Evolutionary conservation across 2,888 invertebrate species (phyloP).

Genomic region (Sepiola atlantica): DNA sequence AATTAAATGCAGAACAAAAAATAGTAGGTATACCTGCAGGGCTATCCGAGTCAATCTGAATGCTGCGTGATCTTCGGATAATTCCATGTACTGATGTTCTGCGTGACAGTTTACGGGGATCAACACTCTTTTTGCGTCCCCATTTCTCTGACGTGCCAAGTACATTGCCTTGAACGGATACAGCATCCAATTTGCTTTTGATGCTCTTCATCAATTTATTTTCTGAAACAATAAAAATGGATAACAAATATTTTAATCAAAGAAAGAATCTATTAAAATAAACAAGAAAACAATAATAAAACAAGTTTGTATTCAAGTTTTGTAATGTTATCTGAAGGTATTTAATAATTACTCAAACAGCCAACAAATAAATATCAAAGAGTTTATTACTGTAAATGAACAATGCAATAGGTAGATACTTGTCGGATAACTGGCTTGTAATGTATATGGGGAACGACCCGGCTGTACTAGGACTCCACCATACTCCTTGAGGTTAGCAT

Average conservation of each 20-base stretch:
- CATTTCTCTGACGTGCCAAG: neutral
- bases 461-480: too few relatives aligned
- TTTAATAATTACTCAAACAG: too few relatives aligned
- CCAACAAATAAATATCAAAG: too few relatives aligned
- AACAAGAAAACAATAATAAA: neutral
- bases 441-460: too few relatives aligned
- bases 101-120: neutral
- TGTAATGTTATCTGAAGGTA: too few relatives aligned
- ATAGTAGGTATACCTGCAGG: conserved; percentile 68
- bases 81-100: conserved; percentile 85
- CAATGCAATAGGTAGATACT: too few relatives aligned
- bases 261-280: neutral
- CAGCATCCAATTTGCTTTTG: conserved; percentile 38
- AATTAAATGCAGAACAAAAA: neutral
- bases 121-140: conserved; percentile 40
- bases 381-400: too few relatives aligned
- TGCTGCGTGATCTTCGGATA: conserved; percentile 93
- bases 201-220: conserved; percentile 36
- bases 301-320: neutral
- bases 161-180: conserved; percentile 13
- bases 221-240: neutral
- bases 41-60: conserved; percentile 82
- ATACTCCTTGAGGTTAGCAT: too few relatives aligned
- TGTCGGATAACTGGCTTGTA: too few relatives aligned
- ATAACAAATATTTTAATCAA: neutral